These are phyloP conservation scores for Contarinia nasturtii DNA, from an alignment of 1,140 invertebrate species.

Conservation along the genomic window DNA sequence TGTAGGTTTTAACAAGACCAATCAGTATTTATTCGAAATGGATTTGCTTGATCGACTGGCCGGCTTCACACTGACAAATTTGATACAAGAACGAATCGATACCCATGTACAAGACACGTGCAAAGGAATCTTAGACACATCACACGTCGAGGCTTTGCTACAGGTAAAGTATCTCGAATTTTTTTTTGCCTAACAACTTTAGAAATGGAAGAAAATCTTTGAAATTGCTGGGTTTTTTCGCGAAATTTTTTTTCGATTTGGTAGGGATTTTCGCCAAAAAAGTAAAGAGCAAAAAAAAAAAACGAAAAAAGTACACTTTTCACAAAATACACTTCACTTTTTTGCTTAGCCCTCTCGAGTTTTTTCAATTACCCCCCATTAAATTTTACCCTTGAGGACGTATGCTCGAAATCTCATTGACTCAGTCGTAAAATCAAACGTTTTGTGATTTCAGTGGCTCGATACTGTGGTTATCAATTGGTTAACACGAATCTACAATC, in stretches of 20 bases:
- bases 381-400: too few species aligned
- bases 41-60: constrained; percentile 59
- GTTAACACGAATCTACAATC: constrained; percentile 58
- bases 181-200: too few species aligned
- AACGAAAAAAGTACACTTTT: too few species aligned
- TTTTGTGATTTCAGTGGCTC: constrained; percentile 42
- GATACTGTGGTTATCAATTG: constrained; percentile 64
- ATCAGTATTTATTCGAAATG: constrained; percentile 51
- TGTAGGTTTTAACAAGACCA: constrained; percentile 57
- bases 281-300: too few species aligned
- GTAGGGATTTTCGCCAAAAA: too few species aligned
- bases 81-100: constrained; percentile 65
- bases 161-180: constrained; percentile 27
- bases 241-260: constrained; percentile 6
- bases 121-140: constrained; percentile 64
- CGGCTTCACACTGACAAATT: constrained; percentile 57
- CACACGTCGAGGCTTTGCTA: constrained; percentile 50
- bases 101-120: constrained; percentile 59
- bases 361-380: too few species aligned
- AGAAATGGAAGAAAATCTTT: too few species aligned
- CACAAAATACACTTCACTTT: too few species aligned
- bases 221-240: too few species aligned
- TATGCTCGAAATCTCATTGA: too few species aligned
- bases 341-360: too few species aligned
- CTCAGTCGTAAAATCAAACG: constrained; percentile 6